Evolutionary conservation across 2,797 vertebrate species (phyloP), one percentile per base, ranked within the genome.

Genomic region (Garrulus glandarius): DNA sequence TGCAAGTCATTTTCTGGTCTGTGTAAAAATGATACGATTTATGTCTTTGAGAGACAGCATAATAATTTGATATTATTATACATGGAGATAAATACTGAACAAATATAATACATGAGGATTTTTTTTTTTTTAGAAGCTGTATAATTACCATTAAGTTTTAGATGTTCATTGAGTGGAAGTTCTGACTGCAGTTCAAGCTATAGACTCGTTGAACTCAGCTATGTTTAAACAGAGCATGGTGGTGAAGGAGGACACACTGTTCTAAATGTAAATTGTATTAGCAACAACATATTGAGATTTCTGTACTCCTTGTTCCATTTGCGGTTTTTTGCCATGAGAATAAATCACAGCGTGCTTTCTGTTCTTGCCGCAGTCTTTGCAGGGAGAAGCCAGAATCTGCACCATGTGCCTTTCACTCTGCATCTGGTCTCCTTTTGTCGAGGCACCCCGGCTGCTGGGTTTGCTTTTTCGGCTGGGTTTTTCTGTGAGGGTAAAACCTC

Each of bases 181-280:
- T 87, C 65, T 80, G 37, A 76, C 93, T 89, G 89, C 87, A 84
- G 84, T 87, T 95, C 75, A 91, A 81, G 36, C 72, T 93, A 87
- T 92, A 94, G 82, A 84, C 50, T 43, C 29, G 70, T 68, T 78
- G 49, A 55, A 86, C 80, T 95, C 82, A 75, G 39, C 76, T 92
- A 57, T 13, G 55, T 43, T 94, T 79, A 93, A 95, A 84, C 46
- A 47, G 39, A 83, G 43, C 80, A 76, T 61, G 60, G 77, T 86
- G 87, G 90, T 53, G 13, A 93, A 95, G 78, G 83, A 95, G 78
- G 89, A 94, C 76, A 92, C 49, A 37, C 30, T 93, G 90, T 94
- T 94, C 77, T 94, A 96, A 95, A 97, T 79, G 87, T 96, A 97
- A 97, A 95, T 96, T 96, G 75, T 95, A 95, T 82, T 95, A 96